A percentile compares a stretch with the other conserved stretches of the same genome.
These are phyloP conservation scores for Dendrolimus punctatus DNA, from an alignment of 1,140 invertebrate species.

Conservation along the genomic window DNA sequence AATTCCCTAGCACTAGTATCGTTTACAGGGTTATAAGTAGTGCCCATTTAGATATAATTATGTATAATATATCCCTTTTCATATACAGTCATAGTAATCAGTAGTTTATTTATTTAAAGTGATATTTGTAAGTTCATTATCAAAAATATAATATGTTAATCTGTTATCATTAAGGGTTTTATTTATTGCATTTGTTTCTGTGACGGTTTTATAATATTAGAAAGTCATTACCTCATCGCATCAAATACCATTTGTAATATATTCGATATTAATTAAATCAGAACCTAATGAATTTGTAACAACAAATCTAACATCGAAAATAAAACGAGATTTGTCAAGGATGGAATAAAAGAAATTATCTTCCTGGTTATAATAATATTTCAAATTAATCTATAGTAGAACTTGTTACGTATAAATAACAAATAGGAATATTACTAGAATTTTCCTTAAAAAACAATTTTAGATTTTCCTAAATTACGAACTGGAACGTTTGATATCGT, in stretches of 20 bases:
- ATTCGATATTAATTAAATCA: background rate
- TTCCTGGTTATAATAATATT: too few species aligned
- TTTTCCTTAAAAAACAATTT: too few species aligned
- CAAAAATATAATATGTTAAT: conserved; percentile 64
- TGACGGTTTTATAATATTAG: conserved; percentile 2
- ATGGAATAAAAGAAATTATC: too few species aligned
- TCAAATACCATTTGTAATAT: conserved; percentile 3
- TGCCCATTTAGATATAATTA: background rate
- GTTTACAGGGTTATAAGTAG: conserved; percentile 1
- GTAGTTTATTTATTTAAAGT: conserved; percentile 40
- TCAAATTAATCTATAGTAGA: too few species aligned
- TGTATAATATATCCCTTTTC: conserved; percentile 4
- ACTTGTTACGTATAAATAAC: too few species aligned
- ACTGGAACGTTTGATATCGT: too few species aligned
- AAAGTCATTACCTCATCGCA: conserved; percentile 6
- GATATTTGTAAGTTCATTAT: conserved; percentile 66
- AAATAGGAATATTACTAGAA: too few species aligned
- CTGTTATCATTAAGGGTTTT: conserved; percentile 61
- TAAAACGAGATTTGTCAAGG: too few species aligned
- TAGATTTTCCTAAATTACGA: too few species aligned
- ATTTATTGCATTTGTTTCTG: conserved; percentile 36
- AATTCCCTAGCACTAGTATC: too few species aligned
- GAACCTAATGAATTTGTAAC: too few species aligned
- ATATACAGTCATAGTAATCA: conserved; percentile 6
- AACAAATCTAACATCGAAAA: too few species aligned